Conservation (phyloP, 2,113 vertebrate species). For the Cephalopterus ornatus region DNA sequence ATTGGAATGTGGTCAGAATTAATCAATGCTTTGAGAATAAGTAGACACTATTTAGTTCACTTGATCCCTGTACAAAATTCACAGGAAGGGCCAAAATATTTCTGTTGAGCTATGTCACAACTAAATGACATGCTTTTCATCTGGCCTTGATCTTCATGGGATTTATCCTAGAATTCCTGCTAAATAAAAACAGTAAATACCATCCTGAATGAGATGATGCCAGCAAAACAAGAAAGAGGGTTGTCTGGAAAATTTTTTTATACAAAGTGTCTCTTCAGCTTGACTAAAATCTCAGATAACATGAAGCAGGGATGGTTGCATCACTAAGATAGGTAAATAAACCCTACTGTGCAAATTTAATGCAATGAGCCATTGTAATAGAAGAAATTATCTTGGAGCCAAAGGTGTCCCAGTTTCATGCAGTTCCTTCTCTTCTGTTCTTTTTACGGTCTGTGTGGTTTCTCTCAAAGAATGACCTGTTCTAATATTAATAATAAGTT, state of each 20-base stretch:
- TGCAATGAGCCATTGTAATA: constrained; percentile 11
- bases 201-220: background rate
- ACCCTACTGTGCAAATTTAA: background rate
- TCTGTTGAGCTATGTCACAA: background rate
- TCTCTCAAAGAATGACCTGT: constrained; percentile 56
- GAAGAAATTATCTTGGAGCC: constrained; percentile 19
- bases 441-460: background rate
- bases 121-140: background rate
- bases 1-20: constrained; percentile 49
- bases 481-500: constrained; percentile 39
- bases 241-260: background rate
- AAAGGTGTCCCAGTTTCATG: background rate
- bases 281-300: background rate
- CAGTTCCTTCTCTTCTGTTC: background rate
- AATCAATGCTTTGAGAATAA: constrained; percentile 25
- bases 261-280: background rate
- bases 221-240: background rate
- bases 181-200: background rate
- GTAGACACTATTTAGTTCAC: background rate
- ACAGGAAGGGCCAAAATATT: background rate
- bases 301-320: background rate
- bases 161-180: background rate
- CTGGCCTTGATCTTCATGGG: background rate
- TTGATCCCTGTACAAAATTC: constrained; percentile 16
- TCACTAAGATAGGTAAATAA: constrained; percentile 41